Conservation (phyloP, 2,888 invertebrate genomes). For the Entomobrya proxima region DNA sequence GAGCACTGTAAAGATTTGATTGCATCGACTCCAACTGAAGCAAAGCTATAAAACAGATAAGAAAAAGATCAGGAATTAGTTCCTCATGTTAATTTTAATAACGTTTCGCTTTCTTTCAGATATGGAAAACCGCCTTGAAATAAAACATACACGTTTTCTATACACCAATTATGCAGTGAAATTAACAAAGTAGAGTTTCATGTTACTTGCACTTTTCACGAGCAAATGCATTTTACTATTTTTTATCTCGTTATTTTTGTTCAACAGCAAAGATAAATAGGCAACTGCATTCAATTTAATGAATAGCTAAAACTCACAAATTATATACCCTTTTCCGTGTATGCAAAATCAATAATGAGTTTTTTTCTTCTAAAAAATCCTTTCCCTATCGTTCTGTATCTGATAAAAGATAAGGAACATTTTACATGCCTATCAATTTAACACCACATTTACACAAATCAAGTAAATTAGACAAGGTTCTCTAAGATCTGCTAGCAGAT, state of each 20-base stretch:
- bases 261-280: no score
- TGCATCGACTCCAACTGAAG: slow-evolving; percentile 80
- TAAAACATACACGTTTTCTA: no score
- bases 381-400: slow-evolving; percentile 64
- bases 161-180: no score
- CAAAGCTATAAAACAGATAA: slow-evolving; percentile 77
- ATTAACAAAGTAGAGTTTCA: neutral
- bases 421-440: neutral
- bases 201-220: slow-evolving; percentile 35
- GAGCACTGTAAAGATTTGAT: slow-evolving; percentile 88
- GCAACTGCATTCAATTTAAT: no score
- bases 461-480: slow-evolving; percentile 30
- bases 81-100: neutral
- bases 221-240: neutral
- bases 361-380: slow-evolving; percentile 9
- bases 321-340: slow-evolving; percentile 4
- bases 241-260: neutral
- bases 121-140: neutral
- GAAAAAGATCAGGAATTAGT: slow-evolving; percentile 51
- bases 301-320: neutral
- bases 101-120: slow-evolving; percentile 61
- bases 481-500: neutral
- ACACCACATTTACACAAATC: neutral
- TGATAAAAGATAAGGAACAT: slow-evolving; percentile 33
- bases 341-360: slow-evolving; percentile 34